Evolutionary conservation across 2,797 vertebrate genomes (phyloP).

Genomic region (Tympanoctomys barrerae): DNA sequence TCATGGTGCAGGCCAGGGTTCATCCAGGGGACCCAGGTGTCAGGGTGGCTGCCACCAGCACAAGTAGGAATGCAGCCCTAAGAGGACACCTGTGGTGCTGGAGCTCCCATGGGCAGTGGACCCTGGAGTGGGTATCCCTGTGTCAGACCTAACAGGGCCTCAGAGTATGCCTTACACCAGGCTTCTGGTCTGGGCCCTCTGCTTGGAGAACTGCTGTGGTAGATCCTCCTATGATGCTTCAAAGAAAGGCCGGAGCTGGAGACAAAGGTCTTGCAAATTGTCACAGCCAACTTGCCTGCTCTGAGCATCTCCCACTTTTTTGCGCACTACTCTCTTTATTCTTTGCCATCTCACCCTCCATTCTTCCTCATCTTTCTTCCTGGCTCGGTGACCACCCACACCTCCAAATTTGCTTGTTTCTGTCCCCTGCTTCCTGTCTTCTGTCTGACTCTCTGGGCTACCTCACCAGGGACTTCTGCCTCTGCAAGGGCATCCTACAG

Average conservation of each 20-base stretch:
- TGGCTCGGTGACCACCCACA: neutral
- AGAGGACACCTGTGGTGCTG: neutral
- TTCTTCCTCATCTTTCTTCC: neutral
- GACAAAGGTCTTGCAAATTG: neutral
- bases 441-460: neutral
- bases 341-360: neutral
- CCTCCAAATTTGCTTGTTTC: neutral
- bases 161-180: neutral
- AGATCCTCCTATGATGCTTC: neutral
- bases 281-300: neutral
- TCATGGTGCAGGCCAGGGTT: neutral
- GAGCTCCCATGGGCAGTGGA: neutral
- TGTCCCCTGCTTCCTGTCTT: neutral
- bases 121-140: neutral
- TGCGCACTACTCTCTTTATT: fast-evolving
- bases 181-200: neutral
- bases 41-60: neutral
- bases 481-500: neutral
- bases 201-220: neutral
- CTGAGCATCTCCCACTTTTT: neutral
- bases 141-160: neutral
- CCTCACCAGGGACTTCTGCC: neutral
- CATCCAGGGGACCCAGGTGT: neutral
- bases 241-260: neutral
- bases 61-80: neutral